phyloP scores from a whole-genome alignment of 2,888 invertebrate genomes.

The Tridacna crocea region DNA sequence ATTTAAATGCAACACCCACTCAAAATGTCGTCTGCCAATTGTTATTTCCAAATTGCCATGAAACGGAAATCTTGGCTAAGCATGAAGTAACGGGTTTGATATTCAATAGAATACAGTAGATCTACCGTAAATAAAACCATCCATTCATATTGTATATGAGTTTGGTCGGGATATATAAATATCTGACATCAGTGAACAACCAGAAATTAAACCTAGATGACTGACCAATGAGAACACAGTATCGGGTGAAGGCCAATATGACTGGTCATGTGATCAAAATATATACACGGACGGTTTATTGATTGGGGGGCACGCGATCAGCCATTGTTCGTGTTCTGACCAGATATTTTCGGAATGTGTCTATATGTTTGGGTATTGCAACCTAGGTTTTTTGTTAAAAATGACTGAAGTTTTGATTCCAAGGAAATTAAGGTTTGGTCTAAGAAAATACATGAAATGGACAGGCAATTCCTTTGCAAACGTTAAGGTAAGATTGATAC shows the following conservation, averaged over 20 bases:
- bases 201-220: not conserved
- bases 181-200: too few relatives aligned
- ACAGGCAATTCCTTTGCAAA: conserved; percentile 20
- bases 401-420: conserved; percentile 64
- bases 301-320: conserved; percentile 41
- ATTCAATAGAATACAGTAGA: not conserved
- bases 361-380: not conserved
- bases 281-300: conserved; percentile 31
- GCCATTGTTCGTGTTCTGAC: conserved; percentile 57
- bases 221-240: conserved; percentile 11
- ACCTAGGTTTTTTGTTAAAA: not conserved
- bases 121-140: too few relatives aligned
- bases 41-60: not conserved
- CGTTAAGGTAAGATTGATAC: conserved; percentile 41
- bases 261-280: conserved; percentile 55
- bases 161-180: too few relatives aligned
- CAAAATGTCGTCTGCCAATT: not conserved
- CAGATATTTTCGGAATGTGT: conserved; percentile 19
- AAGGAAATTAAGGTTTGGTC: conserved; percentile 51
- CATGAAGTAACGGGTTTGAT: not conserved
- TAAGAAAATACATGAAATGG: conserved; percentile 54
- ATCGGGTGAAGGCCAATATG: conserved; percentile 26
- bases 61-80: not conserved
- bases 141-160: too few relatives aligned
- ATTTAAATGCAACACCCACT: not conserved